Conservation (phyloP, 1,140 invertebrate species). For the Hycleus cichorii region DNA sequence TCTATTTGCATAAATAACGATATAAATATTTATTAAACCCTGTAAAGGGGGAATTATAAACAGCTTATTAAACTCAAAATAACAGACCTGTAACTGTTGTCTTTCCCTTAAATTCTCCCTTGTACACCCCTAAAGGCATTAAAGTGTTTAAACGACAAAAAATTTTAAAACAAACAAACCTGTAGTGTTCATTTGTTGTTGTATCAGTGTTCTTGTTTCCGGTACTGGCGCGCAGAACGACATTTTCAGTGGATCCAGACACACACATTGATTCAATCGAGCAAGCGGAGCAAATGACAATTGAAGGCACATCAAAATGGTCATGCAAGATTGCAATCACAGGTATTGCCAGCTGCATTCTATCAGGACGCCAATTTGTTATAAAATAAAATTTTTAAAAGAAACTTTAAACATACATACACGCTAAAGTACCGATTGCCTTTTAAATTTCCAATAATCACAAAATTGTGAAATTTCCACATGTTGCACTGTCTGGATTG, state of each 20-base stretch:
- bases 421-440: constrained; percentile 24
- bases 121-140: no score
- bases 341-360: constrained; percentile 59
- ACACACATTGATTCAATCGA: constrained; percentile 98
- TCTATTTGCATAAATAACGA: no score
- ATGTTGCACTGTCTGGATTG: no score
- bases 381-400: not conserved
- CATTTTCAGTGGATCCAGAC: constrained; percentile 96
- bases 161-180: no score
- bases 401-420: not conserved
- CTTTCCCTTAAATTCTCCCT: no score
- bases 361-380: constrained; percentile 29
- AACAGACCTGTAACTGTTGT: no score
- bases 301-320: constrained; percentile 99
- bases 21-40: no score
- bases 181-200: constrained; percentile 24
- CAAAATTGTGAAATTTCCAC: no score
- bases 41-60: no score
- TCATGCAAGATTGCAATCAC: constrained; percentile 99
- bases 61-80: no score
- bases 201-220: constrained; percentile 46
- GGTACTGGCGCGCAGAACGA: constrained; percentile 67
- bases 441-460: not conserved
- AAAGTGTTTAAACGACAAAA: no score
- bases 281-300: constrained; percentile 93